Percentiles rank a stretch among this genome's conserved stretches.
Evolutionary conservation across 2,888 invertebrate species (phyloP).

Genomic region (Spatulosminthurus flaviceps): DNA sequence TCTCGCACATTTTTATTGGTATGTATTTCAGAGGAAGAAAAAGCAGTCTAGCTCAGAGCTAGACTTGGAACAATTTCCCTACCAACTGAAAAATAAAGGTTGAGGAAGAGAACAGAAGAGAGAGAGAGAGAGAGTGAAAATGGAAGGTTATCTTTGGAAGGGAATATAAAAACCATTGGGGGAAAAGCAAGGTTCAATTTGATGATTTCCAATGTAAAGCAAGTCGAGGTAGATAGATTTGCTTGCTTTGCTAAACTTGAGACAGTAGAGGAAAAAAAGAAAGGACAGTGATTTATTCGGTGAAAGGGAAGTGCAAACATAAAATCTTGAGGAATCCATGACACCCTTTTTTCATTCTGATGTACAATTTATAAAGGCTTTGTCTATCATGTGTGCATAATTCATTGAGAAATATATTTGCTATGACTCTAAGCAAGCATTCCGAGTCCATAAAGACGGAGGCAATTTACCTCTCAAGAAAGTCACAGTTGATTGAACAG

Average conservation of each 20-base stretch:
- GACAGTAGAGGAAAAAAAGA: background rate
- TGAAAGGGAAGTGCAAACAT: background rate
- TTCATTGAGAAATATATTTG: background rate
- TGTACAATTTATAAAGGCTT: slow-evolving; percentile 3
- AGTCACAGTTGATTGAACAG: background rate
- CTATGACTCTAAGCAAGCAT: background rate
- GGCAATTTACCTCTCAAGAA: background rate
- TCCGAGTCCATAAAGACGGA: background rate
- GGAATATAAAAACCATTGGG: too few relatives aligned
- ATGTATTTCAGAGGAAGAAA: too few relatives aligned
- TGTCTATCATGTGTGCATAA: slow-evolving; percentile 15
- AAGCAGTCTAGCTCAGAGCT: too few relatives aligned
- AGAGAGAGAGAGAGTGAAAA: too few relatives aligned
- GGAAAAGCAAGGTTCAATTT: too few relatives aligned
- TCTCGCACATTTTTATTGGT: too few relatives aligned
- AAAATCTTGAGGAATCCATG: slow-evolving; percentile 15
- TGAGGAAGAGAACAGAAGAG: too few relatives aligned
- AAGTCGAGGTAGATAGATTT: background rate
- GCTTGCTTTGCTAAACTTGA: background rate
- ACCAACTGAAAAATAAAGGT: too few relatives aligned
- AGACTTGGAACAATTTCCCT: too few relatives aligned
- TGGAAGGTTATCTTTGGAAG: too few relatives aligned
- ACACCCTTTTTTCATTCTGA: background rate
- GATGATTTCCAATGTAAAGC: too few relatives aligned
- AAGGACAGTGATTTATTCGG: slow-evolving; percentile 33